Conservation (phyloP, 2,113 vertebrate genomes). For the Sinosuthora webbiana region DNA sequence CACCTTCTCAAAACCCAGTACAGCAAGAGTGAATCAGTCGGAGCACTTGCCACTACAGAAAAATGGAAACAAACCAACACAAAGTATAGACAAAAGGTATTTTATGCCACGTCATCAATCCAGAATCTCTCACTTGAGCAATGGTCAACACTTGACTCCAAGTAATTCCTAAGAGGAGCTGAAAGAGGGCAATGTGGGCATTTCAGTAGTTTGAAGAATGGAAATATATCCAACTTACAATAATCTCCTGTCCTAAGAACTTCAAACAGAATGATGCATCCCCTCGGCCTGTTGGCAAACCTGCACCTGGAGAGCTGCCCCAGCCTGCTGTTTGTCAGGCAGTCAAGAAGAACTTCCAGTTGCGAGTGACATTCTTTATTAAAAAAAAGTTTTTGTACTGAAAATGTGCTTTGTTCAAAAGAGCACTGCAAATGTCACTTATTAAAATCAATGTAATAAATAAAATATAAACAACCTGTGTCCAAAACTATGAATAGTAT, state of each 20-base stretch:
- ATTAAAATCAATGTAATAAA: conserved; percentile 53
- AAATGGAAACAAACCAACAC: conserved; percentile 46
- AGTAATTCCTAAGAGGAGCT: conserved; percentile 14
- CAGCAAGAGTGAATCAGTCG: background rate
- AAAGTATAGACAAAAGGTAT: conserved; percentile 33
- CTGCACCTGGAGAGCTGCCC: background rate
- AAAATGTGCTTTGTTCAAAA: conserved; percentile 48
- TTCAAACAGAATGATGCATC: background rate
- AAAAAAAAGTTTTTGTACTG: conserved; percentile 54
- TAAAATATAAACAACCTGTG: conserved; percentile 46
- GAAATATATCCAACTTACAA: conserved; percentile 13
- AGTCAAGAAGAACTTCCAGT: conserved; percentile 41
- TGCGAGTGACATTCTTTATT: conserved; percentile 38
- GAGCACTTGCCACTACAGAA: conserved; percentile 41
- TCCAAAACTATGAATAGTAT: conserved; percentile 59
- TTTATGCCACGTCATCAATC: background rate
- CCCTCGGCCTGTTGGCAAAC: background rate
- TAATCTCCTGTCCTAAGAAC: background rate
- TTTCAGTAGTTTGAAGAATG: background rate
- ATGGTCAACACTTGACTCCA: conserved; percentile 3
- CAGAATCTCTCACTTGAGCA: conserved; percentile 7
- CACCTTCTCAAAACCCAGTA: conserved; percentile 17
- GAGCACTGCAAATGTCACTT: conserved; percentile 27
- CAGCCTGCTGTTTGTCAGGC: background rate
- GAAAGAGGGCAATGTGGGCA: background rate